Conservation (phyloP, 2,797 vertebrate species). For the Leptodactylus fallax region DNA sequence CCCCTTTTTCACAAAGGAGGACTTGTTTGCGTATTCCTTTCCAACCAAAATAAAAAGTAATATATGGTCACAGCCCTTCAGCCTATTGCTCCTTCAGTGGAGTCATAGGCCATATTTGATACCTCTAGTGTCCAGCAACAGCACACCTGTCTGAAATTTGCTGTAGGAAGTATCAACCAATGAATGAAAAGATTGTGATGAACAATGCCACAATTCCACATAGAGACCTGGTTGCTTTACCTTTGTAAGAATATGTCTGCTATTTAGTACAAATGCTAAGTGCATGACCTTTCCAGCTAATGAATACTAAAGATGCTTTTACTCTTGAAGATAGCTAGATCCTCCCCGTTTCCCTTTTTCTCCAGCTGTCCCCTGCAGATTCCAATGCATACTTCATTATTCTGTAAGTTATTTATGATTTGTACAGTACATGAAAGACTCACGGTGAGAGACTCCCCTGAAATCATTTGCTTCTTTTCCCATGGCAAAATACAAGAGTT, state of each 20-base stretch:
- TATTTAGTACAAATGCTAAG: conserved; percentile 42
- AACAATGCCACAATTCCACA: neutral
- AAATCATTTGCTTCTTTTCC: conserved; percentile 54
- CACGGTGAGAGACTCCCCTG: conserved; percentile 48
- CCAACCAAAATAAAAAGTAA: too few relatives aligned
- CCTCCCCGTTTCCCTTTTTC: conserved; percentile 41
- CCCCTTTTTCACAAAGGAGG: too few relatives aligned
- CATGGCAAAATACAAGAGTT: conserved; percentile 30
- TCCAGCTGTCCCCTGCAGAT: conserved; percentile 49
- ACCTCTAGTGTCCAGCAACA: too few relatives aligned
- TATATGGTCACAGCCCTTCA: too few relatives aligned
- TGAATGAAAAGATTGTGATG: neutral
- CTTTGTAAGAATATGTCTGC: conserved; percentile 43
- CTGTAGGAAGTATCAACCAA: neutral
- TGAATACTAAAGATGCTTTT: conserved; percentile 44
- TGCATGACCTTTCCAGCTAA: conserved; percentile 53
- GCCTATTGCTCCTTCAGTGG: too few relatives aligned
- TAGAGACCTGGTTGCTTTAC: conserved; percentile 33
- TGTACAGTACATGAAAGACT: conserved; percentile 56
- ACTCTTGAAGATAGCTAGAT: conserved; percentile 14
- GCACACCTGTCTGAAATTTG: neutral
- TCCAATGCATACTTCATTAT: conserved; percentile 54
- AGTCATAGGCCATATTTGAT: neutral
- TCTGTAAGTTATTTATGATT: conserved; percentile 54
- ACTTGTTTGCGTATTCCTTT: too few relatives aligned